Evolutionary conservation across 2,113 vertebrate species (phyloP).

Genomic region (Carollia perspicillata): DNA sequence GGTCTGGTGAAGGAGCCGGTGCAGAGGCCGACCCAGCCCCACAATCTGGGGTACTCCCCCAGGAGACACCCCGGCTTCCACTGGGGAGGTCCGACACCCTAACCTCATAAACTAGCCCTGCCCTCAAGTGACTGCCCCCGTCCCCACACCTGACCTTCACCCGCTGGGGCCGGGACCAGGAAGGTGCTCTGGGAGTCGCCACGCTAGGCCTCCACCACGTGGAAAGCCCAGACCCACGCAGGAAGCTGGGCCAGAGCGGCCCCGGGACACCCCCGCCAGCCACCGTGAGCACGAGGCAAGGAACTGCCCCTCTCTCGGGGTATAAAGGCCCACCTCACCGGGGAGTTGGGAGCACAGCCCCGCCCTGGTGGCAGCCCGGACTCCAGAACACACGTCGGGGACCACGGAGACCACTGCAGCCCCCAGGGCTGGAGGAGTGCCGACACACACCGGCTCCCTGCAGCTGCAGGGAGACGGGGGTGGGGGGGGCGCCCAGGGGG

Average conservation of each 20-base stretch:
- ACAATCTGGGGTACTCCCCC: not conserved
- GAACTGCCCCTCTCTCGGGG: fast-evolving
- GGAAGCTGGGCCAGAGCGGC: not conserved
- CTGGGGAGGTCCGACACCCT: not conserved
- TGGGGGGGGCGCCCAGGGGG: not conserved
- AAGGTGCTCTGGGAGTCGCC: not conserved
- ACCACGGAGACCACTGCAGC: too few relatives aligned
- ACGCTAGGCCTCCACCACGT: not conserved
- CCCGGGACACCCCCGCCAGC: fast-evolving
- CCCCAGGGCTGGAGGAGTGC: too few relatives aligned
- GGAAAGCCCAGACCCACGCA: fast-evolving
- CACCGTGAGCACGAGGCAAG: not conserved
- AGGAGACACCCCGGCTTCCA: not conserved
- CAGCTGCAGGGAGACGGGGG: too few relatives aligned
- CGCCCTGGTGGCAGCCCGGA: fast-evolving
- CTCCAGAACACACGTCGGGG: not conserved
- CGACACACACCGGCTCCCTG: too few relatives aligned
- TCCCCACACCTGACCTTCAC: fast-evolving
- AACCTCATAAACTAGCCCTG: not conserved
- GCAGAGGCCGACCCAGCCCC: not conserved
- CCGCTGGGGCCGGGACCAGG: not conserved
- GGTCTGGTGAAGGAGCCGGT: too few relatives aligned
- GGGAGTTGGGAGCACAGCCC: not conserved
- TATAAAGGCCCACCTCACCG: not conserved
- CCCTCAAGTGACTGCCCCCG: not conserved